Evolutionary conservation across 2,797 vertebrate genomes (phyloP).

Genomic region (Enteromius argenteus): DNA sequence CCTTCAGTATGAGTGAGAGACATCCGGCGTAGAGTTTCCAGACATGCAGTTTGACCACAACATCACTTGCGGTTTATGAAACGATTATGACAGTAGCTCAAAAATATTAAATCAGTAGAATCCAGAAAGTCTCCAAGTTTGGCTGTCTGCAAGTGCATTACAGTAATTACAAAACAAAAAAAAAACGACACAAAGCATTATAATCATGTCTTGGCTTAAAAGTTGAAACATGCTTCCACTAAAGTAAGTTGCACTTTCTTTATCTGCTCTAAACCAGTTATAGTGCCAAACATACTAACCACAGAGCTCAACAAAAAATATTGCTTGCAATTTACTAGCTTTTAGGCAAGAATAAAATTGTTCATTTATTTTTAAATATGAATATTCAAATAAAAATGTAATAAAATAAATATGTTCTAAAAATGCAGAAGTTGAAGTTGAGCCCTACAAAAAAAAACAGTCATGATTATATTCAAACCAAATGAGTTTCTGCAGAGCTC

Average conservation of each 20-base stretch:
- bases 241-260: neutral
- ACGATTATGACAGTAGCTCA: constrained; percentile 12
- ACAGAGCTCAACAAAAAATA: neutral
- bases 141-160: constrained; percentile 22
- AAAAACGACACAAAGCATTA: neutral
- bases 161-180: neutral
- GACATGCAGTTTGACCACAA: constrained; percentile 26
- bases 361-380: neutral
- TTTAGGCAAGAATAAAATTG: neutral
- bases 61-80: constrained; percentile 27
- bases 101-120: constrained; percentile 21
- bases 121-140: constrained; percentile 8
- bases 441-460: neutral
- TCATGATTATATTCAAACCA: neutral
- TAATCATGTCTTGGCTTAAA: neutral
- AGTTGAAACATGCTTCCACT: neutral
- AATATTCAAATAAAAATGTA: too few relatives aligned
- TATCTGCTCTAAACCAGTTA: neutral
- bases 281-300: neutral
- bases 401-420: too few relatives aligned
- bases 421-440: too few relatives aligned
- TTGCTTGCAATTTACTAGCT: neutral
- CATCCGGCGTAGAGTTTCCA: constrained; percentile 22
- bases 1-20: constrained; percentile 45
- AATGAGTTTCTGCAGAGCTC: neutral